Conservation (phyloP, 2,797 vertebrate species). For the Molossus molossus region DNA sequence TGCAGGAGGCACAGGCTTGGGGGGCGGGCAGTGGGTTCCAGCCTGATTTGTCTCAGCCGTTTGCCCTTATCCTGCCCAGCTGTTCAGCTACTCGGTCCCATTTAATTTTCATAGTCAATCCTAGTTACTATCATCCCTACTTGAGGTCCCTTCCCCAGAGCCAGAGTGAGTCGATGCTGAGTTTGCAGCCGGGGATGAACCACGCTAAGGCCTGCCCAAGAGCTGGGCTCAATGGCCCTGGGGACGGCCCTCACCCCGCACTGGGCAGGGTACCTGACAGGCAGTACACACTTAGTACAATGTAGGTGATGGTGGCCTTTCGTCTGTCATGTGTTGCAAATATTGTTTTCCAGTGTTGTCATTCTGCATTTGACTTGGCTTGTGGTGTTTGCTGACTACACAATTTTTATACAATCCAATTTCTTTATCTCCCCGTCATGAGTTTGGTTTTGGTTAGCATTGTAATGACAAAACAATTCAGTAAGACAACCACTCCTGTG, state of each 20-base stretch:
- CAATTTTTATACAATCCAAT: background rate
- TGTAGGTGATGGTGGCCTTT: background rate
- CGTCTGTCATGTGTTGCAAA: background rate
- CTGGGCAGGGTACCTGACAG: background rate
- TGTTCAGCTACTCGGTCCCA: background rate
- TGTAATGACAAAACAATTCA: background rate
- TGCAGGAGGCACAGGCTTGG: background rate
- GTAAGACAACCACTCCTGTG: background rate
- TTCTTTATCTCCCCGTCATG: background rate
- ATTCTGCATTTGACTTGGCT: slow-evolving; percentile 20
- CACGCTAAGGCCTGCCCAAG: background rate
- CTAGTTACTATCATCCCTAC: background rate
- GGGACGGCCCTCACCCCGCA: background rate
- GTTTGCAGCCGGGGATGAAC: background rate
- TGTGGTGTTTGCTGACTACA: background rate
- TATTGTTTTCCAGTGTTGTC: background rate
- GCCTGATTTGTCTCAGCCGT: background rate
- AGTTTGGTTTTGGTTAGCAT: background rate
- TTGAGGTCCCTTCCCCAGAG: background rate
- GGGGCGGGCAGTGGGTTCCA: background rate
- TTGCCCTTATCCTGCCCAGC: background rate
- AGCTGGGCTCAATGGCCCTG: background rate
- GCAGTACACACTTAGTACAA: background rate
- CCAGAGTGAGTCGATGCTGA: background rate
- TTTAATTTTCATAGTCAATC: slow-evolving; percentile 10